phyloP scores from a whole-genome alignment of 2,888 invertebrate genomes.

The Calliphora vomitoria region DNA sequence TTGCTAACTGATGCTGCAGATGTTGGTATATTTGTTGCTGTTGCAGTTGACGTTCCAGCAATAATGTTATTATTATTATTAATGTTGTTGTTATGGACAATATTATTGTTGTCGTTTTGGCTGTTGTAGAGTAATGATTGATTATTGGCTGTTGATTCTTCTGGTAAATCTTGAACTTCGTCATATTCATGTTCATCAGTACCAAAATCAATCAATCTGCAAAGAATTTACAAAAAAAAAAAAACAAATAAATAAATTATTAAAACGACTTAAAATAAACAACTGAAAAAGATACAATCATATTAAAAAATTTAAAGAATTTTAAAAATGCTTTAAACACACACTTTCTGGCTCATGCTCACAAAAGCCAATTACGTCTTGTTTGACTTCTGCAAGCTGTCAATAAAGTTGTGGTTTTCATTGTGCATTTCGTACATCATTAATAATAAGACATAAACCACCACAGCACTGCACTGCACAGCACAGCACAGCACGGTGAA shows the following conservation, averaged over 20 bases:
- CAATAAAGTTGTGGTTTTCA: slow-evolving; percentile 52
- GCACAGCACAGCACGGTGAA: not conserved
- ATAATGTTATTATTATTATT: not conserved
- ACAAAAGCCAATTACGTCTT: slow-evolving; percentile 24
- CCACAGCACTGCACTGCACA: not conserved
- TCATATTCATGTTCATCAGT: slow-evolving; percentile 83
- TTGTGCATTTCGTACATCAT: slow-evolving; percentile 17
- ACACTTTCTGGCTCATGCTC: not conserved
- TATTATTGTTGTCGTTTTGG: slow-evolving; percentile 72
- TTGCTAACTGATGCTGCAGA: slow-evolving; percentile 18
- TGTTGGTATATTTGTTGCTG: slow-evolving; percentile 54
- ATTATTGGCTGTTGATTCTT: slow-evolving; percentile 79
- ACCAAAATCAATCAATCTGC: slow-evolving; percentile 83
- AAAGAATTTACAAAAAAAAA: slow-evolving; percentile 55
- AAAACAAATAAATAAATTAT: not conserved
- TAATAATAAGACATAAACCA: slow-evolving; percentile 40
- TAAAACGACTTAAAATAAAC: not conserved
- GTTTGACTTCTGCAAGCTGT: slow-evolving; percentile 37
- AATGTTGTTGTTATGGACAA: slow-evolving; percentile 54
- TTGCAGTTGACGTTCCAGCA: slow-evolving; percentile 48
- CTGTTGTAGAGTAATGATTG: slow-evolving; percentile 66
- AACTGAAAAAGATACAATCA: not conserved
- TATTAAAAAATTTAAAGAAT: slow-evolving; percentile 36
- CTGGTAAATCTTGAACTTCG: slow-evolving; percentile 82
- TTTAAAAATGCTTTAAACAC: slow-evolving; percentile 29